phyloP scores from a whole-genome alignment of 30 jellyfish, hydroid and myxozoan genomes.

The Aurelia coerulea region DNA sequence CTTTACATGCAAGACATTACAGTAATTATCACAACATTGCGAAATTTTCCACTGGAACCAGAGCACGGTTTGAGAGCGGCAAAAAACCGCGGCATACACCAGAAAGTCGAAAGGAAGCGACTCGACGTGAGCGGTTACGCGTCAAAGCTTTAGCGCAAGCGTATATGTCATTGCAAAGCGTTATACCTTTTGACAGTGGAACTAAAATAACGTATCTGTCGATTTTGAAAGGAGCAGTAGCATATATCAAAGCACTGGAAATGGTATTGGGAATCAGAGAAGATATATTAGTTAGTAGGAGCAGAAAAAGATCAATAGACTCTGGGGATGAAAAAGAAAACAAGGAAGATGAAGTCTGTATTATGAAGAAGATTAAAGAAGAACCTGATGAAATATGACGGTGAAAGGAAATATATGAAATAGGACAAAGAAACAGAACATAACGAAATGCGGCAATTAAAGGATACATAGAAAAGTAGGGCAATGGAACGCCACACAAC shows the following conservation, averaged over 20 bases:
- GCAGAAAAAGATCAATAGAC: not conserved
- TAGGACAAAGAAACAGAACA: too few species aligned
- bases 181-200: slow-evolving; percentile 65
- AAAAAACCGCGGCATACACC: slow-evolving; percentile 90
- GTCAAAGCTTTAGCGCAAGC: slow-evolving; percentile 84
- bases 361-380: slow-evolving; percentile 6
- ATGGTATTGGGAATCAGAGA: slow-evolving; percentile 70
- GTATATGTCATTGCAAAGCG: slow-evolving; percentile 49
- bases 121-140: slow-evolving; percentile 79
- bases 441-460: too few species aligned
- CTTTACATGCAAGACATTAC: slow-evolving; percentile 4
- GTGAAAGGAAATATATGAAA: too few species aligned
- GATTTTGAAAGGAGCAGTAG: slow-evolving; percentile 72
- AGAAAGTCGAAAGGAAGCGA: slow-evolving; percentile 81
- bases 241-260: slow-evolving; percentile 68
- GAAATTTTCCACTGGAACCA: not conserved
- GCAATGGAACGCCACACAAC: too few species aligned
- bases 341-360: not conserved
- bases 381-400: slow-evolving; percentile 1
- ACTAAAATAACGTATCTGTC: slow-evolving; percentile 67
- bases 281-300: slow-evolving; percentile 13
- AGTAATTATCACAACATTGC: not conserved
- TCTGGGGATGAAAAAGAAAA: slow-evolving; percentile 31
- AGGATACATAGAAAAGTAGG: too few species aligned
- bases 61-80: not conserved